Evolutionary conservation across 2,113 vertebrate genomes (phyloP).

Genomic region (Elanoides forficatus): DNA sequence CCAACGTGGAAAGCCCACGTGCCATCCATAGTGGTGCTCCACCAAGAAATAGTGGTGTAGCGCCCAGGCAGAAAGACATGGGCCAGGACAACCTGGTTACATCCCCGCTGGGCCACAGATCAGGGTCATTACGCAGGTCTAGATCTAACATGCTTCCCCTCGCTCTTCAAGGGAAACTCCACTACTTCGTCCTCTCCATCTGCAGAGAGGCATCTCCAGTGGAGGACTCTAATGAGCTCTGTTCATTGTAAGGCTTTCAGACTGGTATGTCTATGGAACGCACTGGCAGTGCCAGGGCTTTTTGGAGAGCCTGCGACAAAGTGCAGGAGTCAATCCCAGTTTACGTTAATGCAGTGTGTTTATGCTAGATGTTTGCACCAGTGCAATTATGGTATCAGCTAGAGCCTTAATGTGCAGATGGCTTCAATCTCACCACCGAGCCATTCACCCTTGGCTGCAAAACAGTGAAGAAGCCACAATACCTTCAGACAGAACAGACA

Average conservation of each 20-base stretch:
- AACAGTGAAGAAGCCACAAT: background rate
- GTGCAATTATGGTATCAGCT: background rate
- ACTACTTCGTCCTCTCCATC: background rate
- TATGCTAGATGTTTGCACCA: background rate
- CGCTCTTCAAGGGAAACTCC: background rate
- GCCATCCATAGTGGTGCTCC: background rate
- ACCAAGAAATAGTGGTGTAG: background rate
- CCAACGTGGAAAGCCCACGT: background rate
- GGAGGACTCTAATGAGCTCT: background rate
- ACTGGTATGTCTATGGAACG: background rate
- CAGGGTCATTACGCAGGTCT: background rate
- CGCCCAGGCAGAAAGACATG: accelerated
- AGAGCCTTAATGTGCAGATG: background rate
- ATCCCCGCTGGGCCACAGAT: background rate
- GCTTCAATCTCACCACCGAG: background rate
- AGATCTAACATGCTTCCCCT: background rate
- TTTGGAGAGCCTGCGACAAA: background rate
- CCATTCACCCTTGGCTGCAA: background rate
- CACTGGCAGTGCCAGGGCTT: background rate
- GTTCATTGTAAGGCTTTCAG: background rate
- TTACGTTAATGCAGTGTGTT: background rate
- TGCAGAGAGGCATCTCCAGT: background rate
- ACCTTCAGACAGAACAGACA: background rate
- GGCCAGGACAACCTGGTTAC: background rate
- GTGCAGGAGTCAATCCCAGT: background rate